Base-by-base conservation (phyloP, 2,113 vertebrate genomes). In the Zapus hudsonius region DNA sequence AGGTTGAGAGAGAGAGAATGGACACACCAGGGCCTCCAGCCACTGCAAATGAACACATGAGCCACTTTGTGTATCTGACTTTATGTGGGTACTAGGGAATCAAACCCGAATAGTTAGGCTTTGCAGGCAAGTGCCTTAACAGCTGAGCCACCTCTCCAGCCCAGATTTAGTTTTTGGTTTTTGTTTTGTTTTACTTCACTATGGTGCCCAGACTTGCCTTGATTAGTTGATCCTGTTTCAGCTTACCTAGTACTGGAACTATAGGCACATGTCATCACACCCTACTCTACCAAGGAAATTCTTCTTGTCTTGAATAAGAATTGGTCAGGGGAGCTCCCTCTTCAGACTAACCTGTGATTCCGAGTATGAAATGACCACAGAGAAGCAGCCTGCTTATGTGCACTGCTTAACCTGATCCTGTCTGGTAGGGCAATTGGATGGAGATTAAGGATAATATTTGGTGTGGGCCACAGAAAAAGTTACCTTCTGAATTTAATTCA, bases 271-370 rank as follows among this genome's bases (percentile, higher is more conserved):
- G 8, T 15, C 42, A 23, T 42, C 7, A 12, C 16, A 12, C 64
- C 44, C 23, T 38, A 44, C 42, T 73, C 33, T 7, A 33, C 5
- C 22, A 59, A 59, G 5, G 31, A 27, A 70, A 59, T 72, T 78
- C 59, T 31, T 92, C 31, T 70, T 70, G 7, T 73, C 36, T 72
- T 95, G 79, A 86, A 31, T 69, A 81, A 93, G 76, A 93, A 84
- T 25, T 87, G 57, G 38, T 75, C 63, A 74, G 40, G 67, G 31
- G 17, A 55, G 44, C 13, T 90, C 23, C 25, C 20, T 90, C 52
- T 92, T 47, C 42, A 69, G 33, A 29, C 8, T 64, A 27, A 36
- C 72, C 63, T 87, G 7, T 84, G 83, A 38, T 36, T 52, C 47
- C n/a, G 72, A 22, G 25, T 84, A 27, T 67, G 31, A 61, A 42